Conservation (phyloP, 2,888 invertebrate species). For the Lithodes maja region DNA sequence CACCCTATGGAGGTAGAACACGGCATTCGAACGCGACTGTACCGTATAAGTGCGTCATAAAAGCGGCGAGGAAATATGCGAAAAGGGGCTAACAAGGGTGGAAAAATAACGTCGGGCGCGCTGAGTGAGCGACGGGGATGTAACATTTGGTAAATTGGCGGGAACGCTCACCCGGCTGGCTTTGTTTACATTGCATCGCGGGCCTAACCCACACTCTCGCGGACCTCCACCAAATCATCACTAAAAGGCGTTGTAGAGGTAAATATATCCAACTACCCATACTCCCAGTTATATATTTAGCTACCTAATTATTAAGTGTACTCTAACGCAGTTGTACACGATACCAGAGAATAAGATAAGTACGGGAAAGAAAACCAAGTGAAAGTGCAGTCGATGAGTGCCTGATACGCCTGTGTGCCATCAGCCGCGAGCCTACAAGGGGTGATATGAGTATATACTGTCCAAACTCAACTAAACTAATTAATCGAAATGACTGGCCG, state of each 20-base stretch:
- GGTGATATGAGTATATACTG: constrained; percentile 64
- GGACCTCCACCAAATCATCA: not conserved
- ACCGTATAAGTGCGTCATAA: not conserved
- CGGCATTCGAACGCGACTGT: too few relatives aligned
- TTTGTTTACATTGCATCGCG: constrained; percentile 50
- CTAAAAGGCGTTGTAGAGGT: not conserved
- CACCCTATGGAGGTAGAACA: not conserved
- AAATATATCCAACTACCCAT: too few relatives aligned
- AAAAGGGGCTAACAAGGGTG: constrained; percentile 16
- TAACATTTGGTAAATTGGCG: constrained; percentile 65
- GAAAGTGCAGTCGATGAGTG: too few relatives aligned
- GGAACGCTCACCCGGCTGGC: constrained; percentile 59
- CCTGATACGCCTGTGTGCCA: constrained; percentile 43
- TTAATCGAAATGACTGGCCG: constrained; percentile 67
- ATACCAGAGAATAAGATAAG: too few relatives aligned
- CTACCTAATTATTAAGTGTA: too few relatives aligned
- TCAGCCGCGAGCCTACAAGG: constrained; percentile 45
- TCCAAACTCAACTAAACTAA: constrained; percentile 67
- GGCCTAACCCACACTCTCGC: constrained; percentile 42
- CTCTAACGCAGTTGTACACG: too few relatives aligned
- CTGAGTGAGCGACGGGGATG: constrained; percentile 59
- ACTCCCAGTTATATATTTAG: too few relatives aligned
- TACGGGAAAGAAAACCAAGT: too few relatives aligned
- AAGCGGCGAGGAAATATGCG: not conserved
- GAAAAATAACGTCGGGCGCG: constrained; percentile 39